Conservation (phyloP, 2,797 vertebrate genomes). For the Serranus cabrilla region DNA sequence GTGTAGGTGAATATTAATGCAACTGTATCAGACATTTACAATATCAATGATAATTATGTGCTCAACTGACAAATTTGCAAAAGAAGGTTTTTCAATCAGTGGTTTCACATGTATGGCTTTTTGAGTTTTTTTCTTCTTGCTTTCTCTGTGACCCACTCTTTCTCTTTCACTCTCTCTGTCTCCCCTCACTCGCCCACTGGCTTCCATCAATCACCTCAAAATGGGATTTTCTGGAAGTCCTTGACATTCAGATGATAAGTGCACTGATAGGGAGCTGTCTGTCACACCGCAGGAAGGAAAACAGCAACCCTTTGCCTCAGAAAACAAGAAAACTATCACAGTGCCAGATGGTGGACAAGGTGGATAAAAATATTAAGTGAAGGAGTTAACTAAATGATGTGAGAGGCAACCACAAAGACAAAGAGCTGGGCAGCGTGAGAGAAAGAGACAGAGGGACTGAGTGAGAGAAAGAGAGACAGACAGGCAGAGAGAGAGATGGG, state of each 20-base stretch:
- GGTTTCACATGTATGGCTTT: too few species aligned
- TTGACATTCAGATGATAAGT: constrained; percentile 79
- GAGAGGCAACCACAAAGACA: not conserved
- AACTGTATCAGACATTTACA: too few species aligned
- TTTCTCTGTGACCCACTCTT: constrained; percentile 38
- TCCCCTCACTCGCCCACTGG: constrained; percentile 64
- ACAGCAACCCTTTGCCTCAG: constrained; percentile 43
- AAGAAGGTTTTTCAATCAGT: not conserved
- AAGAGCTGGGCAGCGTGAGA: too few species aligned
- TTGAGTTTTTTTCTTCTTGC: not conserved
- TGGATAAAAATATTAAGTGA: not conserved
- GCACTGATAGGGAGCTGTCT: constrained; percentile 72
- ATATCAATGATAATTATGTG: not conserved
- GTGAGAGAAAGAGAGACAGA: too few species aligned
- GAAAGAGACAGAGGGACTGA: not conserved
- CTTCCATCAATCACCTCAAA: constrained; percentile 78
- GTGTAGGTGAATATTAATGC: too few species aligned
- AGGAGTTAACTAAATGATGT: not conserved
- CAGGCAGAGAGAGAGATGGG: too few species aligned
- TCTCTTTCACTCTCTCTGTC: constrained; percentile 39
- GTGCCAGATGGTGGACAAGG: not conserved
- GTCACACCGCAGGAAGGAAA: constrained; percentile 62
- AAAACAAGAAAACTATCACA: constrained; percentile 21
- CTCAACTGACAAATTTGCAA: not conserved
- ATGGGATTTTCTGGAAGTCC: constrained; percentile 74